These are phyloP conservation scores for Liasis olivaceus DNA, from an alignment of 2,797 vertebrate genomes.

Conservation along the genomic window DNA sequence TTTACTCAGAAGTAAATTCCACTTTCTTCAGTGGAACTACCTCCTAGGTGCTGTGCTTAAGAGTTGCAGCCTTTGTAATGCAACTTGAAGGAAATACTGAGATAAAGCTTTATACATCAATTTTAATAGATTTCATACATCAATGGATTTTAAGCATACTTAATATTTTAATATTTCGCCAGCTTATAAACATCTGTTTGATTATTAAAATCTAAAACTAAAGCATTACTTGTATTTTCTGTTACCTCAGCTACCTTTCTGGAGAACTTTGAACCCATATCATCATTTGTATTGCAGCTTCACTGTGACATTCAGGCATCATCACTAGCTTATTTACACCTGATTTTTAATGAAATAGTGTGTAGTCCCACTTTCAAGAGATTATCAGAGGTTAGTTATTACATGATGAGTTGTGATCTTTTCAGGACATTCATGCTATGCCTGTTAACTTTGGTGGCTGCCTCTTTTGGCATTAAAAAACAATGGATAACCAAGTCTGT, in stretches of 20 bases:
- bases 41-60: neutral
- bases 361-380: neutral
- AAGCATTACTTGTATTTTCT: constrained; percentile 13
- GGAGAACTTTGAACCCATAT: neutral
- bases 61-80: neutral
- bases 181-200: neutral
- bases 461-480: constrained; percentile 8
- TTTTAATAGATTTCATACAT: constrained; percentile 17
- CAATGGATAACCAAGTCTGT: neutral
- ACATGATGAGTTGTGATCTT: constrained; percentile 41
- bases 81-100: neutral
- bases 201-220: neutral
- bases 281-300: neutral
- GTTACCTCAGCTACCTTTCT: constrained; percentile 15
- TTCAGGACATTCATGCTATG: constrained; percentile 28
- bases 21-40: neutral
- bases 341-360: neutral
- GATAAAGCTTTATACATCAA: neutral
- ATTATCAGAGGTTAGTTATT: neutral
- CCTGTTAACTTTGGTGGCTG: neutral
- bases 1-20: neutral
- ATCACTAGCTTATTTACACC: neutral
- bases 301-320: neutral
- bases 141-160: neutral
- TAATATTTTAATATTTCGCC: neutral